A percentile compares a stretch with the other conserved stretches of the same genome.
Evolutionary conservation across 2,888 invertebrate species (phyloP).

Genomic region (Anorthoa munda): DNA sequence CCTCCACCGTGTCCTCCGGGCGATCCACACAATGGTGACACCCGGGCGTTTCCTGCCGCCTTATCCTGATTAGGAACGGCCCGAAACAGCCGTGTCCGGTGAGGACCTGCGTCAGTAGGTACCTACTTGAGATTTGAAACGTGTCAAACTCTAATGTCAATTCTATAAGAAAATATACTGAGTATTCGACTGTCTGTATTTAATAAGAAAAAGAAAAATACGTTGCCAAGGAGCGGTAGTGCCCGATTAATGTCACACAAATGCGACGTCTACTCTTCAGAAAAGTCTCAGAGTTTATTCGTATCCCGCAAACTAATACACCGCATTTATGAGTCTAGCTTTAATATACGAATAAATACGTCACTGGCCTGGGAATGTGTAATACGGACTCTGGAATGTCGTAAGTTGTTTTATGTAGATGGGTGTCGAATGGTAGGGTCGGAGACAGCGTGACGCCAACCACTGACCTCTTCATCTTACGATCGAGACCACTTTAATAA

Average conservation of each 20-base stretch:
- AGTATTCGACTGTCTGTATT: constrained; percentile 12
- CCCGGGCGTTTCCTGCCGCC: no score
- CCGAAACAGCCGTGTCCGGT: no score
- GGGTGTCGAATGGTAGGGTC: constrained; percentile 69
- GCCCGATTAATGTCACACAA: constrained; percentile 43
- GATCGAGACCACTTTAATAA: constrained; percentile 76
- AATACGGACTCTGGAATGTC: constrained; percentile 65
- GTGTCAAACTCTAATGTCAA: no score
- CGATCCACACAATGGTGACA: no score
- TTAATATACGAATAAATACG: constrained; percentile 50
- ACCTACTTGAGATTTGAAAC: no score
- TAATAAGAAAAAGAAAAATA: constrained; percentile 39
- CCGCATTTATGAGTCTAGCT: constrained; percentile 49
- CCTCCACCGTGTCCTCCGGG: no score
- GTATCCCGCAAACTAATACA: constrained; percentile 36
- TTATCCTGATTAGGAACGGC: no score
- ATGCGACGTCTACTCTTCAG: constrained; percentile 38
- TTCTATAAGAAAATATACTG: not conserved
- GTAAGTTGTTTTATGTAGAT: constrained; percentile 70
- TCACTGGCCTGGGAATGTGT: constrained; percentile 57
- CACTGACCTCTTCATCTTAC: constrained; percentile 70
- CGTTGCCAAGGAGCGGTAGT: constrained; percentile 24
- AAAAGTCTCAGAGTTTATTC: constrained; percentile 32
- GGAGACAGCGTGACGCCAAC: constrained; percentile 83
- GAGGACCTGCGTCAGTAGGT: no score